Percentiles rank a stretch among this genome's conserved stretches.
Conservation (phyloP, 2,797 vertebrate genomes). For the Philypnodon macrostomus region DNA sequence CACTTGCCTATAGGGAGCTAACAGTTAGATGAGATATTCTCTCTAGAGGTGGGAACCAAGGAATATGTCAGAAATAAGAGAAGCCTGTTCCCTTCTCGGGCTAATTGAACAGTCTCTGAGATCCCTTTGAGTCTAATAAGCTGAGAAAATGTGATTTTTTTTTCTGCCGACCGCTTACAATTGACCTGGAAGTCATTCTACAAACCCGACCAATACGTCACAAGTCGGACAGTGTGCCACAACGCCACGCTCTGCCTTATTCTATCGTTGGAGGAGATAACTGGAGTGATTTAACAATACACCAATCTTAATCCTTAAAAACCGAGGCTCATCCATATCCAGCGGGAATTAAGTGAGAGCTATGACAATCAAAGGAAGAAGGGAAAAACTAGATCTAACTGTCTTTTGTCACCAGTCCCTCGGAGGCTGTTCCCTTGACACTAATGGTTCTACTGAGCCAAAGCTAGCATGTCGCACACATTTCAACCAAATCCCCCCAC, state of each 20-base stretch:
- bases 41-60: constrained; percentile 67
- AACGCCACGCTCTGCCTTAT: constrained; percentile 16
- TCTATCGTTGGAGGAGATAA: constrained; percentile 44
- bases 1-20: constrained; percentile 74
- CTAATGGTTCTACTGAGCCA: constrained; percentile 59
- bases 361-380: constrained; percentile 68
- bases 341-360: constrained; percentile 67
- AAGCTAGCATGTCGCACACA: constrained; percentile 61
- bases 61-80: constrained; percentile 79
- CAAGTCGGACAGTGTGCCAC: constrained; percentile 34
- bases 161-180: constrained; percentile 41
- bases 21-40: constrained; percentile 79
- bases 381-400: constrained; percentile 52
- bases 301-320: constrained; percentile 69
- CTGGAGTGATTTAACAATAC: constrained; percentile 62
- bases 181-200: constrained; percentile 54
- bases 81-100: constrained; percentile 77
- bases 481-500: constrained; percentile 66
- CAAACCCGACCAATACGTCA: constrained; percentile 33
- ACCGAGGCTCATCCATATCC: constrained; percentile 67
- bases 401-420: constrained; percentile 64
- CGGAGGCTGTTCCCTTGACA: constrained; percentile 61
- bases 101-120: constrained; percentile 84
- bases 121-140: constrained; percentile 74
- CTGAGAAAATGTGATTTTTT: constrained; percentile 25